phyloP scores from a whole-genome alignment of 2,113 vertebrate species.

The Falcunculus frontatus region DNA sequence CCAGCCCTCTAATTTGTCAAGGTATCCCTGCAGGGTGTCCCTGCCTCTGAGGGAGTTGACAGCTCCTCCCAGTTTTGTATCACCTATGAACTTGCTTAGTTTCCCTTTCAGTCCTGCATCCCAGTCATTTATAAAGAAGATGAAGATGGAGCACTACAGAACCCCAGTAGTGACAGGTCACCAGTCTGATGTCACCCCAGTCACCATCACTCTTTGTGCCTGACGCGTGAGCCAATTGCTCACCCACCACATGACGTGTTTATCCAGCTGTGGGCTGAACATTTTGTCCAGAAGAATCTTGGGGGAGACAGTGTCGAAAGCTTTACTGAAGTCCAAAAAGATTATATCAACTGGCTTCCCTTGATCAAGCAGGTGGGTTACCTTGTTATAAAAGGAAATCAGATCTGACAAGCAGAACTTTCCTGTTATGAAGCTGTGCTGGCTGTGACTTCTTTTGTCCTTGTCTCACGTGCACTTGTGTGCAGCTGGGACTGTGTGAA shows the following conservation, averaged over 20 bases:
- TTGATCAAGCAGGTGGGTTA: not conserved
- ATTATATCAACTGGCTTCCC: not conserved
- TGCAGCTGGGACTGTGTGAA: not conserved
- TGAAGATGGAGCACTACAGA: not conserved
- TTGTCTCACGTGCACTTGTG: not conserved
- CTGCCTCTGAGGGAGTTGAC: not conserved
- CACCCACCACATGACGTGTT: not conserved
- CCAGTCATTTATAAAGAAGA: not conserved
- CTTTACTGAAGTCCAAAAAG: not conserved
- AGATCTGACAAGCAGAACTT: not conserved
- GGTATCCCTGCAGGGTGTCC: not conserved
- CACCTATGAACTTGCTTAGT: not conserved
- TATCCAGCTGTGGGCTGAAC: not conserved
- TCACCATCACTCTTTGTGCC: no score
- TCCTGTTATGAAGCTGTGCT: not conserved
- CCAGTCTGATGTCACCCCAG: not conserved
- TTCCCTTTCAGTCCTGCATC: not conserved
- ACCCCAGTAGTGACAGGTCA: not conserved
- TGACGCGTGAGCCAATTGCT: not conserved
- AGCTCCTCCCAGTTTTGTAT: not conserved
- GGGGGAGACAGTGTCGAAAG: not conserved
- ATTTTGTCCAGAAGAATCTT: not conserved
- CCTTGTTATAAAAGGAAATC: not conserved
- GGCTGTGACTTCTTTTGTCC: not conserved
- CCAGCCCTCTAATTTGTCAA: not conserved